phyloP scores from a whole-genome alignment of 2,888 invertebrate genomes.

The Heliothis peltigera region DNA sequence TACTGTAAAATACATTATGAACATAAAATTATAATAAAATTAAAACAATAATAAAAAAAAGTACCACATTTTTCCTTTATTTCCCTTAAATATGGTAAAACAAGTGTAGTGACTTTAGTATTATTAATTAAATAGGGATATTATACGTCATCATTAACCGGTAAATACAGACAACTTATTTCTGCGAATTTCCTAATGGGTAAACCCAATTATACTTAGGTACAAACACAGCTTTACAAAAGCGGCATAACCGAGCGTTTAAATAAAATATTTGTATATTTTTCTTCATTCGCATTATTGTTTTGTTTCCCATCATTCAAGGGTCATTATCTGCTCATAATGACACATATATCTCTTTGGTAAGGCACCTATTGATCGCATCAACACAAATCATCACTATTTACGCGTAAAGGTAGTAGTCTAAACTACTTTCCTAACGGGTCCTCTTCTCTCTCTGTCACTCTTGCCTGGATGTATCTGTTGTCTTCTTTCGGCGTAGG shows the following conservation, averaged over 20 bases:
- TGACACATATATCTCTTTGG: constrained; percentile 33
- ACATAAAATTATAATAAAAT: too few relatives aligned
- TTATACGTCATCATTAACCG: too few relatives aligned
- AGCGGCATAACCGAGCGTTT: not conserved
- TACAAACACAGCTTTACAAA: not conserved
- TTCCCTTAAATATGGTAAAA: too few relatives aligned
- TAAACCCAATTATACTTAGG: too few relatives aligned
- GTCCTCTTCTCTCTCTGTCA: constrained; percentile 70
- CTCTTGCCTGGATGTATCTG: constrained; percentile 50
- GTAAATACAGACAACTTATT: too few relatives aligned
- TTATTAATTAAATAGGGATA: too few relatives aligned
- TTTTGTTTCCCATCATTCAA: constrained; percentile 26
- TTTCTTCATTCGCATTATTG: not conserved
- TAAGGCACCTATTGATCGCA: constrained; percentile 50
- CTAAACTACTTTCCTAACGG: constrained; percentile 85
- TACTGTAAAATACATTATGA: too few relatives aligned
- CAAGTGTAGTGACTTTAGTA: too few relatives aligned
- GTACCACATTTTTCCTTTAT: too few relatives aligned
- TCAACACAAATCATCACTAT: constrained; percentile 72
- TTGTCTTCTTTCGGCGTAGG: constrained; percentile 78
- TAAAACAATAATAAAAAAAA: too few relatives aligned
- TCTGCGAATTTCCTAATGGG: too few relatives aligned
- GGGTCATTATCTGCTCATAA: constrained; percentile 24
- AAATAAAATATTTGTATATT: constrained; percentile 37
- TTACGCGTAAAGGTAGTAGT: constrained; percentile 86